Percentiles rank a stretch among this genome's conserved stretches.
These are phyloP conservation scores for Chascanopsetta lugubris DNA, from an alignment of 2,113 vertebrate genomes.

Conservation along the genomic window DNA sequence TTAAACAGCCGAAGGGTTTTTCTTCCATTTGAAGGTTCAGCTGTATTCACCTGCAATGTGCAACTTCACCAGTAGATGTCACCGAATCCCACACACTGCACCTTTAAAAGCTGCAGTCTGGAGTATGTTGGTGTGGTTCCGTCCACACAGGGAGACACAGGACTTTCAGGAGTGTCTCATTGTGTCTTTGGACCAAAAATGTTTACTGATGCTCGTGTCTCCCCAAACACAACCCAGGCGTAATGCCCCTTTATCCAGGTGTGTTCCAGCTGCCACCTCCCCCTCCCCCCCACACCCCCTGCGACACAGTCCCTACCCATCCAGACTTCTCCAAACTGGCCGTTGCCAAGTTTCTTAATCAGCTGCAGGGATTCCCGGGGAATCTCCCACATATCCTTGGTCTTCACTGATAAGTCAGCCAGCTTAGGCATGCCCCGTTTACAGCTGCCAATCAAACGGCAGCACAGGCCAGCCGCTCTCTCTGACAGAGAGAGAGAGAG, in stretches of 20 bases:
- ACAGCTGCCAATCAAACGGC: constrained; percentile 89
- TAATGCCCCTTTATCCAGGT: constrained; percentile 47
- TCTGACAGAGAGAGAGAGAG: constrained; percentile 70
- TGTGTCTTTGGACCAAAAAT: constrained; percentile 20
- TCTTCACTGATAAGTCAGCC: constrained; percentile 94
- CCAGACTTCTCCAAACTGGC: constrained; percentile 96
- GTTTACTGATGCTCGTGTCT: constrained; percentile 28
- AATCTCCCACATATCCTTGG: constrained; percentile 95
- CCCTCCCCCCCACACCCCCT: constrained; percentile 26
- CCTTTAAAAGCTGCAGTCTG: neutral
- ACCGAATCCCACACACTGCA: too few species aligned
- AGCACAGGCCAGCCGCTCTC: constrained; percentile 89
- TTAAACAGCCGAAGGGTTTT: too few species aligned
- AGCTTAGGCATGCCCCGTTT: constrained; percentile 90
- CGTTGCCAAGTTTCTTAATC: constrained; percentile 92
- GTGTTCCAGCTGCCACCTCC: constrained; percentile 44
- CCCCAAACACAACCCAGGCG: constrained; percentile 11
- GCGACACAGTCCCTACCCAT: constrained; percentile 84
- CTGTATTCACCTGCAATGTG: too few species aligned
- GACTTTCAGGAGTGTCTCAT: constrained; percentile 27
- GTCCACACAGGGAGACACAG: constrained; percentile 3
- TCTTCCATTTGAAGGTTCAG: too few species aligned
- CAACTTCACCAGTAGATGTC: too few species aligned
- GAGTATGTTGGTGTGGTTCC: neutral
- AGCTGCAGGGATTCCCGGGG: constrained; percentile 91